Conservation (phyloP, 2,888 invertebrate genomes). For the Coenonympha arcania region DNA sequence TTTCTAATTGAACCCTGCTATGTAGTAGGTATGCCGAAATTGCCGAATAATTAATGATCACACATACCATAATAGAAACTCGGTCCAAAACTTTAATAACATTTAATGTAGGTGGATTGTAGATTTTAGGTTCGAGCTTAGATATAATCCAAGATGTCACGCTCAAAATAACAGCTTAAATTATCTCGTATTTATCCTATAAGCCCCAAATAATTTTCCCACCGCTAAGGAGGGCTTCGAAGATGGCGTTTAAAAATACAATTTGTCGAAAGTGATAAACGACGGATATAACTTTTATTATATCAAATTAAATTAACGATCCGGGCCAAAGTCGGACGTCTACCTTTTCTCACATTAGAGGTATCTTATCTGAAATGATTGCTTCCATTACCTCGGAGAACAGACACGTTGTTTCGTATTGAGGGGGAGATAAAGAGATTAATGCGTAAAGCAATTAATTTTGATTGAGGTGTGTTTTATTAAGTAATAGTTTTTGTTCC, state of each 20-base stretch:
- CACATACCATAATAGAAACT: too few relatives aligned
- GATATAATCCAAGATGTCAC: too few relatives aligned
- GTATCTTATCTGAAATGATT: constrained; percentile 73
- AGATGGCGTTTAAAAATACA: constrained; percentile 72
- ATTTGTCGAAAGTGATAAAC: constrained; percentile 75
- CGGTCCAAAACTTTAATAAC: too few relatives aligned
- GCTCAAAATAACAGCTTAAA: too few relatives aligned
- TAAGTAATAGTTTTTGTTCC: constrained; percentile 70
- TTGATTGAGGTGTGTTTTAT: constrained; percentile 73
- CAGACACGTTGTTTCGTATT: constrained; percentile 66
- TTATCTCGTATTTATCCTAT: not conserved
- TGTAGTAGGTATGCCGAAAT: too few relatives aligned
- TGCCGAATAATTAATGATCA: too few relatives aligned
- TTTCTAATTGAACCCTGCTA: too few relatives aligned
- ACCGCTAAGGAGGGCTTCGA: constrained; percentile 56
- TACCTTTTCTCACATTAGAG: constrained; percentile 73
- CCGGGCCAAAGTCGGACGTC: constrained; percentile 60
- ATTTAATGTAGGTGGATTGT: too few relatives aligned
- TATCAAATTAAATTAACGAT: constrained; percentile 74
- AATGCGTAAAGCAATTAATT: constrained; percentile 74
- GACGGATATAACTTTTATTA: constrained; percentile 73
- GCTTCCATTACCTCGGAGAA: constrained; percentile 70
- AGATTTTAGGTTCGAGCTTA: too few relatives aligned
- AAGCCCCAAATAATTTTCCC: constrained; percentile 45
- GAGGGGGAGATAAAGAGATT: constrained; percentile 69